A percentile compares a stretch with the other conserved stretches of the same genome.
These are phyloP conservation scores for Turritopsis dohrnii DNA, from an alignment of 30 jellyfish, hydroid and myxozoan species.

Conservation along the genomic window DNA sequence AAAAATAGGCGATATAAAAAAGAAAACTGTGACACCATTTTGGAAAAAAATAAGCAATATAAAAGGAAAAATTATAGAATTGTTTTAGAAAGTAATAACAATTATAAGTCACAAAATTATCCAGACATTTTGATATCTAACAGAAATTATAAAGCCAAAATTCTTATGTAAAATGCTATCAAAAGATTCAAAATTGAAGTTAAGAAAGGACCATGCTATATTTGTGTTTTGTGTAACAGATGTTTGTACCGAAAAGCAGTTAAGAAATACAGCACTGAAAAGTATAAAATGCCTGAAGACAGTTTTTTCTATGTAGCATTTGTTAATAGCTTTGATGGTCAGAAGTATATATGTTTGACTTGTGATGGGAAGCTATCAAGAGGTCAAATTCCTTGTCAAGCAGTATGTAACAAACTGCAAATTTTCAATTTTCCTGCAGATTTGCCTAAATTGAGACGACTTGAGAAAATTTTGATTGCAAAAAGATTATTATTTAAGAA, in stretches of 20 bases:
- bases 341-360: constrained; percentile 3
- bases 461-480: not conserved
- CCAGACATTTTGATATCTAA: too few species aligned
- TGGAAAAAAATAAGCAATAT: not conserved
- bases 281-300: too few species aligned
- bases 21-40: not conserved
- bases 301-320: not conserved
- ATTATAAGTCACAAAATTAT: too few species aligned
- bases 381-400: constrained; percentile 18
- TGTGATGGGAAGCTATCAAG: constrained; percentile 3
- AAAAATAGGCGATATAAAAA: not conserved
- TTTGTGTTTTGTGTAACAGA: too few species aligned
- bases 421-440: not conserved
- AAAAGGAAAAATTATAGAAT: not conserved
- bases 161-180: too few species aligned
- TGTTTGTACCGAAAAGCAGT: too few species aligned
- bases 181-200: too few species aligned
- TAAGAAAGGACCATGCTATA: too few species aligned
- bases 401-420: constrained; percentile 4
- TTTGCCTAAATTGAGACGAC: not conserved
- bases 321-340: not conserved
- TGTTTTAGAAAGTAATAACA: too few species aligned
- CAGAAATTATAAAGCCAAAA: too few species aligned
- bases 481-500: not conserved
- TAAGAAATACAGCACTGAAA: too few species aligned